A percentile compares a stretch with the other conserved stretches of the same genome.
Evolutionary conservation across 2,113 vertebrate species (phyloP).

Genomic region (Perca schrenkii): DNA sequence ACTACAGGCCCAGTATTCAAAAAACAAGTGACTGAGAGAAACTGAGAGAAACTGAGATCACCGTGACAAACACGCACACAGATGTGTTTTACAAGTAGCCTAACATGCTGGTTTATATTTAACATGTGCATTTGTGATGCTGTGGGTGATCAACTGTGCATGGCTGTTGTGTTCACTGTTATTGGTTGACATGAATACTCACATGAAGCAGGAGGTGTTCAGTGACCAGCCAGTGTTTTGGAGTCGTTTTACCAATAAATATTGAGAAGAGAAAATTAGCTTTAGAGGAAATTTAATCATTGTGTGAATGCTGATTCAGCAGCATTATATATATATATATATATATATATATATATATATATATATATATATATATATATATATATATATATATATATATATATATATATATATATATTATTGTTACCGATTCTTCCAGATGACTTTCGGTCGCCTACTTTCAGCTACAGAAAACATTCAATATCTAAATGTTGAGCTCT

Average conservation of each 20-base stretch:
- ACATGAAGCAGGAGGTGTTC: not conserved
- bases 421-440: too few species aligned
- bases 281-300: not conserved
- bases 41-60: not conserved
- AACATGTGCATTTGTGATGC: not conserved
- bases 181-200: not conserved
- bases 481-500: too few species aligned
- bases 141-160: not conserved
- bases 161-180: conserved; percentile 4
- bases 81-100: not conserved
- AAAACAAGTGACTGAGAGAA: not conserved
- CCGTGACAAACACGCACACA: not conserved
- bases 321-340: too few species aligned
- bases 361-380: too few species aligned
- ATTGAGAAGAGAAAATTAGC: not conserved
- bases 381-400: too few species aligned
- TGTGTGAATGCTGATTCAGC: too few species aligned
- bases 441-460: too few species aligned
- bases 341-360: too few species aligned
- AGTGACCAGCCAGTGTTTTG: not conserved
- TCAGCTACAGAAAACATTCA: too few species aligned
- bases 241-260: not conserved
- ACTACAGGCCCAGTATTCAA: not conserved
- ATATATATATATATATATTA: too few species aligned
- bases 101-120: not conserved